Evolutionary conservation across 2,888 invertebrate species (phyloP).

Genomic region (Diarsia mendica): DNA sequence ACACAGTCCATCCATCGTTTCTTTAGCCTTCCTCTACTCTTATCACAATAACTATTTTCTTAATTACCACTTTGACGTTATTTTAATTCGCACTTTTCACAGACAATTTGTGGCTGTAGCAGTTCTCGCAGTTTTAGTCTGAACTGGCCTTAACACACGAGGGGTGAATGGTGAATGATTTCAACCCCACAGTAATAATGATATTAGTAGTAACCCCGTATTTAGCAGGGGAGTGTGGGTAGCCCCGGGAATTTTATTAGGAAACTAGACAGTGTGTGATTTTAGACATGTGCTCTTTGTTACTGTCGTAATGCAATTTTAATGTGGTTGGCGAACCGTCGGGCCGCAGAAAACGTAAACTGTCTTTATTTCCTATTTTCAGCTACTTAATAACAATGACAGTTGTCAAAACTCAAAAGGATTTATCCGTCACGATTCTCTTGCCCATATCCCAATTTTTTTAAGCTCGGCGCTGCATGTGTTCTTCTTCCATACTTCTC

Average conservation of each 20-base stretch:
- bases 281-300: slow-evolving; percentile 49
- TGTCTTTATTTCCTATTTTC: neutral
- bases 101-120: neutral
- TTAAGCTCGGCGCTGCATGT: too few species aligned
- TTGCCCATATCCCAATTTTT: too few species aligned
- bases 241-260: slow-evolving; percentile 50
- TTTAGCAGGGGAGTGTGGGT: slow-evolving; percentile 71
- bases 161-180: slow-evolving; percentile 71
- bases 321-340: slow-evolving; percentile 13
- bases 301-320: slow-evolving; percentile 34
- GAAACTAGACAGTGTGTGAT: slow-evolving; percentile 48
- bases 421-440: too few species aligned
- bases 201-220: slow-evolving; percentile 87
- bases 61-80: neutral
- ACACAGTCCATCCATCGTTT: too few species aligned
- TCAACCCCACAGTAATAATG: slow-evolving; percentile 78
- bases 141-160: slow-evolving; percentile 65
- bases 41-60: neutral
- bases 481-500: too few species aligned
- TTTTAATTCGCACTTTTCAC: neutral
- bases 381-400: neutral
- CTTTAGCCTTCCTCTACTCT: too few species aligned
- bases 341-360: neutral
- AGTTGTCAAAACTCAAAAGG: neutral
- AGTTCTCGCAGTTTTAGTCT: slow-evolving; percentile 25